phyloP scores from a whole-genome alignment of 1,140 invertebrate genomes.

The Pogonomyrmex barbatus region DNA sequence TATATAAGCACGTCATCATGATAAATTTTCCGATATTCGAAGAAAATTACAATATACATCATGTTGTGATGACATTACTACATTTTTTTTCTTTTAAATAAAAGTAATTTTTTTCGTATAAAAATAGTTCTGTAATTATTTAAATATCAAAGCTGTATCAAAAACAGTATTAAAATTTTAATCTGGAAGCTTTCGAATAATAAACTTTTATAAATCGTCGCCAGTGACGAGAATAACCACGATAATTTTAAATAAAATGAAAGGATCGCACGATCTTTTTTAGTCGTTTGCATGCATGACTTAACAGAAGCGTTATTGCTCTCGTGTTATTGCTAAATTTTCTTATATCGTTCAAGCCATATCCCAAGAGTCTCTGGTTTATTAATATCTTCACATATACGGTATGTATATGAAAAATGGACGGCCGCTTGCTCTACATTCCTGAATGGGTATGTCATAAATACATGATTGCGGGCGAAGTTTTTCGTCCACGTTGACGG shows the following conservation, averaged over 20 bases:
- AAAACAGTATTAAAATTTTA: conserved; percentile 30
- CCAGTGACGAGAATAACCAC: background rate
- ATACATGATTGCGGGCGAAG: conserved; percentile 21
- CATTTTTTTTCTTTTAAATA: background rate
- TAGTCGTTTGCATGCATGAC: conserved; percentile 39
- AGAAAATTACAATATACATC: conserved; percentile 10
- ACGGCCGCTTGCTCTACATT: conserved; percentile 4
- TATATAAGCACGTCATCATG: background rate
- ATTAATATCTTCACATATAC: conserved; percentile 33
- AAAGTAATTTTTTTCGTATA: background rate
- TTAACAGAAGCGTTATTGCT: conserved; percentile 1
- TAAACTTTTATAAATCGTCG: conserved; percentile 25
- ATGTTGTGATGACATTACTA: background rate
- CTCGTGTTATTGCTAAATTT: conserved; percentile 33
- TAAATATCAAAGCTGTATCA: background rate
- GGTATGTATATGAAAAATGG: conserved; percentile 35
- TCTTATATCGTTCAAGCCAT: conserved; percentile 33
- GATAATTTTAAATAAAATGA: conserved; percentile 47
- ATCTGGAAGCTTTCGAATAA: background rate
- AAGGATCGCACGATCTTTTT: conserved; percentile 3
- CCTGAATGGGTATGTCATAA: conserved; percentile 24
- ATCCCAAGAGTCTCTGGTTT: conserved; percentile 17
- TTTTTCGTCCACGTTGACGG: background rate
- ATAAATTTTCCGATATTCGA: conserved; percentile 22
- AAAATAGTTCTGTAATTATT: conserved; percentile 1